Evolutionary conservation across 2,888 invertebrate species (phyloP), one percentile per base, ranked within the genome.

Genomic region (Hemistola chrysoprasaria): DNA sequence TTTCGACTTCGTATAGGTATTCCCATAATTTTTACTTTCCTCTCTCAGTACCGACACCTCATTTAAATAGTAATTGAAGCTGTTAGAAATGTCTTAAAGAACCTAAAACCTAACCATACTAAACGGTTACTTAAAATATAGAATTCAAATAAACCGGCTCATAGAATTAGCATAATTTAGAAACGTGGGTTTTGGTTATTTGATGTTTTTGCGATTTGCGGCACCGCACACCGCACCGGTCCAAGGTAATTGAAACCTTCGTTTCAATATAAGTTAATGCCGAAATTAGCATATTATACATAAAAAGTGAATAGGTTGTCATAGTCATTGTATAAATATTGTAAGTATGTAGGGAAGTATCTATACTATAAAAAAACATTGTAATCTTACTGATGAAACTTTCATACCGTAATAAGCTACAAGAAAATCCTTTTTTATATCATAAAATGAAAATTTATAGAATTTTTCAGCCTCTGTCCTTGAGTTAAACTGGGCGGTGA

Each of bases 121-220:
- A 42, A 47, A 53, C 47, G 42, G 47, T 45, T 33, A 40, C 38
- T 42, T 47, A 35, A 49, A 32, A 40, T 38, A 40, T 52, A 41
- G 30, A 41, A 49, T 45, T 47, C 35, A 47, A 42, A 43, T 22
- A 25, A 51, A 48, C 51, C 47, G 45, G 49, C 42, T 37, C 20
- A 26, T 40, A 27, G 28, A 39, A 52, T 47, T 49, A 42, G 33
- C 52, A 50, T 52, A 49, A 47, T 52, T 52, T 44, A 49, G 52
- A 52, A 52, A 47, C 44, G 22, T 37, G 41, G 47, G 44, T 44
- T n/a, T 49, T 35, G 44, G 41, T 49, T 44, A 44, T 52, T 47
- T 51, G 46, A 48, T 22, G 43, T 35, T 49, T 49, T 49, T 42
- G 47, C 47, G 42, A 42, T 43, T 40, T 28, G 36, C 42, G 22